A percentile compares a stretch with the other conserved stretches of the same genome.
Conservation (phyloP, 2,888 invertebrate species). For the Mimachlamys varia region DNA sequence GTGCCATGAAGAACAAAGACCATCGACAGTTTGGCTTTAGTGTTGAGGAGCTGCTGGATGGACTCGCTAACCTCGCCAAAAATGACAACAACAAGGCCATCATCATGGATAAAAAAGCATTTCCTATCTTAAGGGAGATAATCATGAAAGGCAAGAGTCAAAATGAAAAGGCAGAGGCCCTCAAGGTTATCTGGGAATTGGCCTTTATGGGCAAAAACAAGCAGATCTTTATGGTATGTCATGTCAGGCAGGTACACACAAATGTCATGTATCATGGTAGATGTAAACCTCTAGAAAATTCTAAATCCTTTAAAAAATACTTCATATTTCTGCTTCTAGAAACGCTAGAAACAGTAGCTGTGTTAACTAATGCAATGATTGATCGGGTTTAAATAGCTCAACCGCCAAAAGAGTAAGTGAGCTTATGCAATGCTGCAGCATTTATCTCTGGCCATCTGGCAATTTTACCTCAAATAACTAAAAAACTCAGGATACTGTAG, state of each 20-base stretch:
- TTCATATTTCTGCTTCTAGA: no score
- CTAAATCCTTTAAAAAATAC: no score
- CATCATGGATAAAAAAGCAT: slow-evolving; percentile 62
- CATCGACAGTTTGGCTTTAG: slow-evolving; percentile 66
- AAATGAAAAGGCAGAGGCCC: slow-evolving; percentile 59
- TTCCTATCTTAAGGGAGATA: slow-evolving; percentile 51
- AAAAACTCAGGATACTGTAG: no score
- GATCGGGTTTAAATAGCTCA: no score
- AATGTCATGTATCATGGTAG: no score
- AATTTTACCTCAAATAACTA: no score
- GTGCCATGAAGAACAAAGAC: slow-evolving; percentile 55
- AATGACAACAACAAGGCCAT: slow-evolving; percentile 69
- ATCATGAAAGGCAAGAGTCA: slow-evolving; percentile 55
- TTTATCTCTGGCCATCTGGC: no score
- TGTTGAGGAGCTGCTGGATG: slow-evolving; percentile 67
- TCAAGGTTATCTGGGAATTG: slow-evolving; percentile 66
- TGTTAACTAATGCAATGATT: no score
- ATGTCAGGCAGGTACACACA: not conserved
- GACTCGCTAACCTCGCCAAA: slow-evolving; percentile 66
- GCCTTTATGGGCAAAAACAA: slow-evolving; percentile 68
- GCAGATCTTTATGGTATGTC: slow-evolving; percentile 61
- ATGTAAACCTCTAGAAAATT: no score
- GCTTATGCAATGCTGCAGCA: no score
- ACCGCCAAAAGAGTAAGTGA: no score
- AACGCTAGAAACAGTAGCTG: no score